These are phyloP conservation scores for Silurus lanzhouensis DNA, from an alignment of 2,797 vertebrate species.

Conservation along the genomic window DNA sequence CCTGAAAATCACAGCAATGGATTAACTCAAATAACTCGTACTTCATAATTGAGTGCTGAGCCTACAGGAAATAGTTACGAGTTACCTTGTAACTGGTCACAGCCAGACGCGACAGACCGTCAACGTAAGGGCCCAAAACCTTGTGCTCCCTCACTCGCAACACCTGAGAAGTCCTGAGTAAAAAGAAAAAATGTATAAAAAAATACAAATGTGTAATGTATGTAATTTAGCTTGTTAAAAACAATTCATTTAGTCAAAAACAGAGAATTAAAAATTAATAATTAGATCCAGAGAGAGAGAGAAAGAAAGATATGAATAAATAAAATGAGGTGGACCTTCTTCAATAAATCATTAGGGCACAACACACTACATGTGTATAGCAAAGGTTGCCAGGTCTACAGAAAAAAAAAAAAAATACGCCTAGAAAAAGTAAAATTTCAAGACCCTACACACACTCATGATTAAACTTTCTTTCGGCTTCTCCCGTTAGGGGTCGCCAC, in stretches of 20 bases:
- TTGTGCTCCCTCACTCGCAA: slow-evolving; percentile 94
- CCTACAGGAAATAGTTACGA: background rate
- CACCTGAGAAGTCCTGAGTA: slow-evolving; percentile 84
- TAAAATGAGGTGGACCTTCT: background rate
- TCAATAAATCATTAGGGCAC: background rate
- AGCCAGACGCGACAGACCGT: slow-evolving; percentile 93
- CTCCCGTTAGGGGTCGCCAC: too few species aligned
- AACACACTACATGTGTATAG: background rate
- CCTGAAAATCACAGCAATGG: slow-evolving; percentile 67
- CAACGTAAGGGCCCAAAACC: slow-evolving; percentile 94
- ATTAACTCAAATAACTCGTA: background rate
- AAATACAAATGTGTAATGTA: background rate
- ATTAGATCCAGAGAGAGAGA: too few species aligned
- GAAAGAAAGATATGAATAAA: too few species aligned
- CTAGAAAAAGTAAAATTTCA: background rate
- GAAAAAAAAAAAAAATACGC: background rate
- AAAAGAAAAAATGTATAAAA: background rate
- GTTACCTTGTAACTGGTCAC: slow-evolving; percentile 92
- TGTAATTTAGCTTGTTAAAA: too few species aligned
- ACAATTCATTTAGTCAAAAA: too few species aligned
- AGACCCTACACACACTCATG: background rate
- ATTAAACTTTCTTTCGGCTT: too few species aligned
- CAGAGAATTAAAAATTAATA: too few species aligned
- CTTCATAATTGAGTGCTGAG: too few species aligned
- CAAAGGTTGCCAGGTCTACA: background rate